A percentile compares a stretch with the other conserved stretches of the same genome.
Evolutionary conservation across 2,797 vertebrate genomes (phyloP).

Genomic region (Microctenopoma steveboyesi): DNA sequence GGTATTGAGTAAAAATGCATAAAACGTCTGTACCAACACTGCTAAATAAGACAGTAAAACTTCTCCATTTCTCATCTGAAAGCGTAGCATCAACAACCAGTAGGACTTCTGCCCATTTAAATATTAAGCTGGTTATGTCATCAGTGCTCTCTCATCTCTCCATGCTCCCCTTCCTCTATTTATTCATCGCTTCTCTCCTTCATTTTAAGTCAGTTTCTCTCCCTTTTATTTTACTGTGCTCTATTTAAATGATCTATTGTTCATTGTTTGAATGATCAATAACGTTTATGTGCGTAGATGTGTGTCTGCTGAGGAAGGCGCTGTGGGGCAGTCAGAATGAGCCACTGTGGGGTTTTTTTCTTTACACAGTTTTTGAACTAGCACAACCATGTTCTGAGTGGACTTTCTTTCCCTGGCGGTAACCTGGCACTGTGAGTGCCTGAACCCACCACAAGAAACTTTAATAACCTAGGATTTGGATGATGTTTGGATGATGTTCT

Average conservation of each 20-base stretch:
- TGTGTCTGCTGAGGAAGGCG: background rate
- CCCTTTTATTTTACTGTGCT: background rate
- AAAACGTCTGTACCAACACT: background rate
- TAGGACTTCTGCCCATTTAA: conserved; percentile 36
- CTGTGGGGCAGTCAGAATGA: background rate
- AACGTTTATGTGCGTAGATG: background rate
- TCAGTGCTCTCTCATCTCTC: conserved; percentile 17
- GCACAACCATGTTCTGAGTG: no score
- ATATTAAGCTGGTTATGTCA: conserved; percentile 48
- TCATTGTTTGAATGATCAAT: conserved; percentile 6
- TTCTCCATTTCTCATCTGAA: conserved; percentile 34
- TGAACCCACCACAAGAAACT: no score
- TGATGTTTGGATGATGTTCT: no score
- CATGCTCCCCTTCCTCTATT: background rate
- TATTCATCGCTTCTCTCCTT: background rate
- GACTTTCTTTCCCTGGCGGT: no score
- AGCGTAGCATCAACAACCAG: conserved; percentile 19
- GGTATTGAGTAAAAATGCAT: conserved; percentile 4
- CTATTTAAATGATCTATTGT: conserved; percentile 11
- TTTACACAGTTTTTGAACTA: no score
- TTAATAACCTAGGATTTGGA: no score
- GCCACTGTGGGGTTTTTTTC: no score
- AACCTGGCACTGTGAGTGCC: no score
- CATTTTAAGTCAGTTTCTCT: background rate
- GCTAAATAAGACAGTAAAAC: conserved; percentile 16